phyloP scores from a whole-genome alignment of 2,888 invertebrate species.

The Tipula helvola region DNA sequence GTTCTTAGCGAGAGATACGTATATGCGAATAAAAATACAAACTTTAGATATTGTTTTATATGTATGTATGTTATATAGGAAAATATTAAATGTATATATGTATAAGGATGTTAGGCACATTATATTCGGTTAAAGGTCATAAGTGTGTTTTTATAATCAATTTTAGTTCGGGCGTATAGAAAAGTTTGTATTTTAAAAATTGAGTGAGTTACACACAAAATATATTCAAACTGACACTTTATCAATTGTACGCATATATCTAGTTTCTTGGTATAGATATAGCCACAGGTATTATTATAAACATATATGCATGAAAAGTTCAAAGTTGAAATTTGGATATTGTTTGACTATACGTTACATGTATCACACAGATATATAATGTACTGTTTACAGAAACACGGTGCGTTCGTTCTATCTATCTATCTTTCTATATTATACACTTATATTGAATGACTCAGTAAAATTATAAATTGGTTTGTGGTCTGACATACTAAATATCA shows the following conservation, averaged over 20 bases:
- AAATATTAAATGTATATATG: not conserved
- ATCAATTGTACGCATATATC: not conserved
- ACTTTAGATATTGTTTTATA: not conserved
- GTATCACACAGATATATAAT: not conserved
- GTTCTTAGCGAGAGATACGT: not conserved
- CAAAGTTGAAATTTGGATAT: not conserved
- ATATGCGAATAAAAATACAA: not conserved
- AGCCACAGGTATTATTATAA: not conserved
- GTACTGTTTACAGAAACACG: no score
- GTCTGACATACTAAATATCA: not conserved
- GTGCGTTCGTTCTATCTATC: no score
- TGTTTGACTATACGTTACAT: not conserved
- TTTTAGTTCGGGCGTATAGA: not conserved
- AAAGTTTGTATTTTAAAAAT: not conserved
- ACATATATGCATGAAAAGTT: not conserved
- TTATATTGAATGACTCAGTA: not conserved
- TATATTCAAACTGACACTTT: not conserved
- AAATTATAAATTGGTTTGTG: not conserved
- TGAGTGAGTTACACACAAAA: not conserved
- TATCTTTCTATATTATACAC: not conserved
- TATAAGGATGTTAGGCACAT: not conserved
- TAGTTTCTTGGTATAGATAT: not conserved
- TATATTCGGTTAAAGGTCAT: not conserved
- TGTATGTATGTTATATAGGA: not conserved
- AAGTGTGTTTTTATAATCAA: not conserved